Conservation (phyloP, 1,140 invertebrate species). For the Thrips palmi region DNA sequence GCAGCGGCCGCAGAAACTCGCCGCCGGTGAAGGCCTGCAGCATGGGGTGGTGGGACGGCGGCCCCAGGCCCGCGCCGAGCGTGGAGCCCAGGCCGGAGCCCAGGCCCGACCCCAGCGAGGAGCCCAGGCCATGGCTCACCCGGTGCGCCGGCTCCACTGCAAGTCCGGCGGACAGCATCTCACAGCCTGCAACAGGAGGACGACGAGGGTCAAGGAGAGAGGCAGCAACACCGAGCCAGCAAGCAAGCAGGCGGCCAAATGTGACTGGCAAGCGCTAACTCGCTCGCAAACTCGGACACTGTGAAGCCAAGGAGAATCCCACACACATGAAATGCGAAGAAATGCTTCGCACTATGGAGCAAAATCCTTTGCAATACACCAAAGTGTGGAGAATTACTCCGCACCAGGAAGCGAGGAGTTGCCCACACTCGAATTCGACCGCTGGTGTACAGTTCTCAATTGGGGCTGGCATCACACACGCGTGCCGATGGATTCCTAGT, state of each 20-base stretch:
- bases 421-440: too few species aligned
- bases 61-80: not conserved
- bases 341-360: too few species aligned
- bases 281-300: conserved; percentile 9
- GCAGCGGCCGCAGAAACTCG: conserved; percentile 17
- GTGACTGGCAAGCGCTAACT: not conserved
- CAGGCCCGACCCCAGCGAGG: conserved; percentile 1
- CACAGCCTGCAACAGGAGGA: not conserved
- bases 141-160: conserved; percentile 13
- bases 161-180: conserved; percentile 12
- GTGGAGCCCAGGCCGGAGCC: conserved; percentile 7
- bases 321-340: too few species aligned
- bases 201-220: too few species aligned
- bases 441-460: too few species aligned
- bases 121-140: conserved; percentile 7
- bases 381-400: too few species aligned
- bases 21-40: conserved; percentile 9
- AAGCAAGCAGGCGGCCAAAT: too few species aligned
- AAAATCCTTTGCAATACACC: too few species aligned
- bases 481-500: too few species aligned
- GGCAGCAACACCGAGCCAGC: too few species aligned
- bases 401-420: too few species aligned
- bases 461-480: too few species aligned
- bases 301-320: conserved; percentile 6
- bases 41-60: conserved; percentile 2